Evolutionary conservation across 2,888 invertebrate species (phyloP), one percentile per base, ranked within the genome.

Genomic region (Drosophila picticornis): DNA sequence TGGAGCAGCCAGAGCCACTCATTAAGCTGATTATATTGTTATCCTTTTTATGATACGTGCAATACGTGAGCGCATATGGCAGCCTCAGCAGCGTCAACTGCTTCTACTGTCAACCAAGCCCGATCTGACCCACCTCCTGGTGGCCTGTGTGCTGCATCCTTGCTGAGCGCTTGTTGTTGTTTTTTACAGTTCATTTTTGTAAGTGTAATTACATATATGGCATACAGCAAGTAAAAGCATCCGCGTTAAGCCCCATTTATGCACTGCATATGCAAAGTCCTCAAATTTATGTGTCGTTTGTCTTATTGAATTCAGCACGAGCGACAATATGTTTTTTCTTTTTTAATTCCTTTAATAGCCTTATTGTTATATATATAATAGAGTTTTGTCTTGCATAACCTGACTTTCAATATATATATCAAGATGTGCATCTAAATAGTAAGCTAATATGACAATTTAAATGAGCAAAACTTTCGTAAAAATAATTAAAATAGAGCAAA

Each of bases 1-100:
- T 40, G 75, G 48, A 77, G 65, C 75, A 77, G 78, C 78, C 81
- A 86, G 85, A 84, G 87, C 87, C 87, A 91, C 91, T 91, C 91
- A 91, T 91, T 91, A 91, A 91, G 91, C 91, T 91, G 91, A 91
- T 91, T 91, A 91, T 91, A 91, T 91, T 91, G 91, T 91, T 91
- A 91, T 91, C 91, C 91, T 90, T 91, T 91, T 91, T 91, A 90
- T 91, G 91, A 91, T 90, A 90, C 90, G 87, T 89, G 90, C 85
- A 84, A 77, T 83, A 88, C 84, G 85, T 81, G 88, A 83, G 83
- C 79, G 77, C 85, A 86, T 86, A 86, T 89, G 89, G 82, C 74
- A 59, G 55, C 80, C 61, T 75, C 22, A 22, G 5, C 43, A 22
- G 43, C 78, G 68, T 76, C 90, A 82, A 67, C 85, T 67, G 85